Base-by-base conservation (phyloP, 2,888 invertebrate species). In the Mystacides longicornis region DNA sequence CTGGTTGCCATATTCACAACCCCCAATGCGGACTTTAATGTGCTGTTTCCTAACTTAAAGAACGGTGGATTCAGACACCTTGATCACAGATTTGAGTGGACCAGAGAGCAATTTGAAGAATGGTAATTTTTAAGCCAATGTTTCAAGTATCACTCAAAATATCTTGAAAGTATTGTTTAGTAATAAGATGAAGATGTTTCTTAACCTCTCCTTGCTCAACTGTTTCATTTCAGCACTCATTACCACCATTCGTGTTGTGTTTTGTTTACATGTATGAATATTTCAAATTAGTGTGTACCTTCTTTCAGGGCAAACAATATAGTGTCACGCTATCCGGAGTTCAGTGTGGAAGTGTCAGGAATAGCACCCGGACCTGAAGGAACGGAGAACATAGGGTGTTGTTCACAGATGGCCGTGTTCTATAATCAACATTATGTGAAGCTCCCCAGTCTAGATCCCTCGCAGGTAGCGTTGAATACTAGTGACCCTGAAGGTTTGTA, bases 31-130 rank as follows among this genome's bases (percentile, higher is more conserved):
- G 95, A 96, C 61, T 96, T 89, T 65, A 96, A 97, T 73, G 77
- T 85, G 0, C 69, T 92, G 1, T 93, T 96, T 66, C 74, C 81
- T 43, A 72, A 78, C 51, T 62, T 77, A 57, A 72, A 73, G 58
- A 72, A 73, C 52, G 74, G 74, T 63, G 82, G 83, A 3, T 83
- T 91, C 58, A 79, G 96, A 53, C 89, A 95, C 70, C 71, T 76
- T 65, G 96, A 97, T 72, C 96, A 96, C 68, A 91, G 93, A 70
- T 97, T 96, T 78, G 96, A 96, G 71, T 96, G 95, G 95, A 87
- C 82, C 1, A 80, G 89, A 62, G 71, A 80, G 57, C 86, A 96
- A 70, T 96, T 96, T 72, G 71, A 86, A 70, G 78, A 84, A 60
- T 96, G 95, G 93, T 91, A 21, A 37, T n/a, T n/a, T n/a, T n/a